Evolutionary conservation across 2,797 vertebrate genomes (phyloP).

Genomic region (Acanthornis magna): DNA sequence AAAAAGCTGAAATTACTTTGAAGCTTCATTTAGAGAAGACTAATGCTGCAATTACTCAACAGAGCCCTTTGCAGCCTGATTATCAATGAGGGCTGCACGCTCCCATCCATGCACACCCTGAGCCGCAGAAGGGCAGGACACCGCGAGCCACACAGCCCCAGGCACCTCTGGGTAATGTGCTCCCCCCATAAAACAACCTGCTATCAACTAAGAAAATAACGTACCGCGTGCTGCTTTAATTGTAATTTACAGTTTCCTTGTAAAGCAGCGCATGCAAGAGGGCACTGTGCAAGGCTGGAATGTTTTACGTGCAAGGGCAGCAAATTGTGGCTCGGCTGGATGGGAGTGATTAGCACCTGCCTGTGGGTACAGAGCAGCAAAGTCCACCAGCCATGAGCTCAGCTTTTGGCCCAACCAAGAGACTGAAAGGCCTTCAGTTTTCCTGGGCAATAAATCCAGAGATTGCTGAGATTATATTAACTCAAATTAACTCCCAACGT

Average conservation of each 20-base stretch:
- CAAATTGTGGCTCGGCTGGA: not conserved
- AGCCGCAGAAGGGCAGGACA: not conserved
- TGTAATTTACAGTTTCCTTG: constrained; percentile 17
- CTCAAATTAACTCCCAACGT: not conserved
- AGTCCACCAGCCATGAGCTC: constrained; percentile 37
- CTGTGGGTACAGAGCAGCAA: not conserved
- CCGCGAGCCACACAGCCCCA: not conserved
- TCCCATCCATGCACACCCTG: not conserved
- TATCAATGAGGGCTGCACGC: not conserved
- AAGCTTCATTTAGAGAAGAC: constrained; percentile 42
- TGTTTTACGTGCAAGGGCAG: not conserved
- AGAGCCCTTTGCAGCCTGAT: constrained; percentile 45
- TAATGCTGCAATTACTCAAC: constrained; percentile 50
- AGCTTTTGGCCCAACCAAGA: not conserved
- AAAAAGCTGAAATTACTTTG: constrained; percentile 63
- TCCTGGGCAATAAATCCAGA: constrained; percentile 9
- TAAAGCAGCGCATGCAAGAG: constrained; percentile 11
- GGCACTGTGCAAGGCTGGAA: not conserved
- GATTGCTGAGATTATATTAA: constrained; percentile 31
- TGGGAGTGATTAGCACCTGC: constrained; percentile 56
- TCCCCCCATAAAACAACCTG: constrained; percentile 25
- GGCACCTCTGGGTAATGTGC: not conserved
- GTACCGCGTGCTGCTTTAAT: not conserved
- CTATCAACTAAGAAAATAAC: constrained; percentile 28
- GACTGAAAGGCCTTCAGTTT: not conserved